phyloP scores from a whole-genome alignment of 2,888 invertebrate species.

The Teleiodes luculella region DNA sequence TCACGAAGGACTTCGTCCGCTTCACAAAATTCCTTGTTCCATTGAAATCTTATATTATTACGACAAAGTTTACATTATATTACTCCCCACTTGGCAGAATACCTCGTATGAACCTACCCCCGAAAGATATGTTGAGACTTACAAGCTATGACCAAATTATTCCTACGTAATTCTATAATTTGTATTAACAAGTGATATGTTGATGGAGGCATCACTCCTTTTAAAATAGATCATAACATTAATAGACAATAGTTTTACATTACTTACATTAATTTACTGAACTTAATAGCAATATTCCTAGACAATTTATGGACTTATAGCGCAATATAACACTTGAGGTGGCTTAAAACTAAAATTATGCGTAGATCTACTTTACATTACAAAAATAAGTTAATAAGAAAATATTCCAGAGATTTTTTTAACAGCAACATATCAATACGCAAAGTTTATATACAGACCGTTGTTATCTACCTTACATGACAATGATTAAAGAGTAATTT shows the following conservation, averaged over 20 bases:
- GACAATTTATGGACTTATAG: slow-evolving; percentile 41
- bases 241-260: slow-evolving; percentile 56
- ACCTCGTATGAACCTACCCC: slow-evolving; percentile 40
- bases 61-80: slow-evolving; percentile 40
- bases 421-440: slow-evolving; percentile 44
- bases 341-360: slow-evolving; percentile 67
- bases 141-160: slow-evolving; percentile 66
- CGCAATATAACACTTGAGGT: slow-evolving; percentile 71
- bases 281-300: slow-evolving; percentile 49
- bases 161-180: slow-evolving; percentile 67
- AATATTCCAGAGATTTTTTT: slow-evolving; percentile 54
- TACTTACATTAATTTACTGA: slow-evolving; percentile 52
- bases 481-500: background rate
- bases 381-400: slow-evolving; percentile 62
- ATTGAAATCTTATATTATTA: slow-evolving; percentile 31
- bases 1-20: slow-evolving; percentile 24
- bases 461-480: background rate
- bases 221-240: slow-evolving; percentile 62
- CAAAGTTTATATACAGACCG: background rate
- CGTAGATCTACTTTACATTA: slow-evolving; percentile 47
- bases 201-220: slow-evolving; percentile 71
- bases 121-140: slow-evolving; percentile 68
- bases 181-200: slow-evolving; percentile 79
- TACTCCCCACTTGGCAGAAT: slow-evolving; percentile 40
- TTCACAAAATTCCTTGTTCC: slow-evolving; percentile 32